Conservation (phyloP, 2,888 invertebrate species). For the Apoderus coryli region DNA sequence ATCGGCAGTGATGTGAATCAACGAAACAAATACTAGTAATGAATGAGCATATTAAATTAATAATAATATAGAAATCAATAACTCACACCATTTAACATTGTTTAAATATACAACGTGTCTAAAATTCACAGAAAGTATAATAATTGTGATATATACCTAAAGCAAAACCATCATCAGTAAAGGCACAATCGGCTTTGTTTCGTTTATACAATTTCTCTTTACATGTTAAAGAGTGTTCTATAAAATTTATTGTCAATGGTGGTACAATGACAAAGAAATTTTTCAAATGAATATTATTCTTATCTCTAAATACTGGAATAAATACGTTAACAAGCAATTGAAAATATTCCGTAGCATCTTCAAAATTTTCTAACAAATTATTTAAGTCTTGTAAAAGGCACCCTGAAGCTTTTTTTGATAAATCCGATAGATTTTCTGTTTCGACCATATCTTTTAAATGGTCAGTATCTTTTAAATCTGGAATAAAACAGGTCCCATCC, state of each 20-base stretch:
- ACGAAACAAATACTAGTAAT: too few species aligned
- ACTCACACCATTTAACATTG: too few species aligned
- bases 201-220: conserved; percentile 90
- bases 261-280: conserved; percentile 91
- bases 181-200: conserved; percentile 72
- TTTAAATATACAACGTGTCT: too few species aligned
- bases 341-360: conserved; percentile 73
- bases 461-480: conserved; percentile 51
- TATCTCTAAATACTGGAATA: conserved; percentile 71
- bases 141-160: too few species aligned
- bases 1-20: too few species aligned
- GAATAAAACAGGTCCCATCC: conserved; percentile 79
- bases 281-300: conserved; percentile 75
- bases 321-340: conserved; percentile 84
- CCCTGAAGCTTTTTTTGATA: conserved; percentile 49
- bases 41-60: too few species aligned
- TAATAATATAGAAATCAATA: too few species aligned
- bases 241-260: conserved; percentile 83
- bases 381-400: conserved; percentile 65
- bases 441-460: conserved; percentile 45
- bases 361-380: conserved; percentile 68
- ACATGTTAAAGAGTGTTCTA: conserved; percentile 81
- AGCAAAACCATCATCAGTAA: conserved; percentile 97
- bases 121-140: too few species aligned
- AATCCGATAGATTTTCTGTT: conserved; percentile 42